Evolutionary conservation across 2,888 invertebrate genomes (phyloP).

Genomic region (Protodeltote pygarga): DNA sequence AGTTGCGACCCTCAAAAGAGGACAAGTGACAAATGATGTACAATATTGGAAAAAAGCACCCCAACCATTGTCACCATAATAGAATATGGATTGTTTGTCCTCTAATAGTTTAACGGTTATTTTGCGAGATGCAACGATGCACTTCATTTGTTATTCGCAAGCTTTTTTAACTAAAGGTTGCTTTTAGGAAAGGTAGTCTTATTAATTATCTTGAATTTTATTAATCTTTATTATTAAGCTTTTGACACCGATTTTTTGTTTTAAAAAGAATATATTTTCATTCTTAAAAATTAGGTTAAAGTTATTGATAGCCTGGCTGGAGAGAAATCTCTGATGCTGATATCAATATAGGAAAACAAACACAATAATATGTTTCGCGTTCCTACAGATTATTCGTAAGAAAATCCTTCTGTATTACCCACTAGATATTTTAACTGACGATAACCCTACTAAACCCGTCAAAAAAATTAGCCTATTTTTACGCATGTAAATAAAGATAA

Average conservation of each 20-base stretch:
- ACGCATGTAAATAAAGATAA: conserved; percentile 4
- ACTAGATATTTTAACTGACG: too few species aligned
- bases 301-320: too few species aligned
- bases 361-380: too few species aligned
- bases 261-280: too few species aligned
- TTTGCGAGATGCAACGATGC: conserved; percentile 37
- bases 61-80: conserved; percentile 64
- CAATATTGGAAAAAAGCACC: conserved; percentile 76
- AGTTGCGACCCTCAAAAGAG: conserved; percentile 67
- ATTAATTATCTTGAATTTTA: background rate
- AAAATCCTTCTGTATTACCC: too few species aligned
- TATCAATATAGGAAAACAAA: too few species aligned
- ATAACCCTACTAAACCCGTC: background rate
- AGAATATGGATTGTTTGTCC: conserved; percentile 60
- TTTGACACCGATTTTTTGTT: too few species aligned
- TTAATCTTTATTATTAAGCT: too few species aligned
- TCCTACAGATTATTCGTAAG: too few species aligned
- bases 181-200: too few species aligned
- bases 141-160: conserved; percentile 5
- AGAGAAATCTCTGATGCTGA: too few species aligned
- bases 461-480: background rate
- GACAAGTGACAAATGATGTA: conserved; percentile 81
- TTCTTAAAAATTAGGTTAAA: too few species aligned
- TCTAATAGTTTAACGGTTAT: conserved; percentile 64
- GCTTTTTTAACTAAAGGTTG: conserved; percentile 26